Percentiles rank a stretch among this genome's conserved stretches.
These are phyloP conservation scores for Smittia sp. DNA, from an alignment of 2,888 invertebrate species.

Conservation along the genomic window DNA sequence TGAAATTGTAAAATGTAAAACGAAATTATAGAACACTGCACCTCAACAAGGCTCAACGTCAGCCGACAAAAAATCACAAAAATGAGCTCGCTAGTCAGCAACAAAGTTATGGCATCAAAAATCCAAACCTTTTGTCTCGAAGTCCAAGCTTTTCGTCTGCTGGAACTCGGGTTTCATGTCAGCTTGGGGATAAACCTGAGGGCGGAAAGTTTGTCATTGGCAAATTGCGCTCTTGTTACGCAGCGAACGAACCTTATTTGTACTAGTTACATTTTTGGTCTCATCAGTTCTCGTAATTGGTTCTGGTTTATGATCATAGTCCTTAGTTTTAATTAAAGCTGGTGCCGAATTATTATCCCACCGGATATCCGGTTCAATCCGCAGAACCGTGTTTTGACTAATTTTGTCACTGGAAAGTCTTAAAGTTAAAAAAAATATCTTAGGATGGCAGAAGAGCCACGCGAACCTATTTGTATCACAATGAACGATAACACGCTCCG, in stretches of 20 bases:
- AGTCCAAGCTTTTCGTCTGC: slow-evolving; percentile 48
- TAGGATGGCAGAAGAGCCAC: too few relatives aligned
- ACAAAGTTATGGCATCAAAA: not conserved
- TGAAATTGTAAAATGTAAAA: too few relatives aligned
- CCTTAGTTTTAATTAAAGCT: slow-evolving; percentile 40
- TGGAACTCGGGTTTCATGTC: slow-evolving; percentile 47
- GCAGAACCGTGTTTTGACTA: slow-evolving; percentile 41
- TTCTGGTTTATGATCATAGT: slow-evolving; percentile 15
- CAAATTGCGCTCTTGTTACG: not conserved
- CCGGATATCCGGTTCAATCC: slow-evolving; percentile 28
- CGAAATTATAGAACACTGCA: too few relatives aligned
- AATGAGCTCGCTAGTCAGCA: not conserved
- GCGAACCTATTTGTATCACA: slow-evolving; percentile 40
- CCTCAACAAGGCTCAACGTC: not conserved
- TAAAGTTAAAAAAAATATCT: not conserved
- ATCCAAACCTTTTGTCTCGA: slow-evolving; percentile 46
- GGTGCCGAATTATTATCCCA: slow-evolving; percentile 40
- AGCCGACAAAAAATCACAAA: slow-evolving; percentile 6
- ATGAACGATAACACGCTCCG: slow-evolving; percentile 22
- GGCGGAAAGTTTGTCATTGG: not conserved
- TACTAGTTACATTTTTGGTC: slow-evolving; percentile 41
- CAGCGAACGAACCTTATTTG: slow-evolving; percentile 43
- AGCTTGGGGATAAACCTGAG: slow-evolving; percentile 44
- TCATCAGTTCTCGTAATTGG: slow-evolving; percentile 39
- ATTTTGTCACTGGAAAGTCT: slow-evolving; percentile 38